Evolutionary conservation across 1,140 invertebrate species (phyloP), one percentile per base, ranked within the genome.

Genomic region (Megalopta genalis): DNA sequence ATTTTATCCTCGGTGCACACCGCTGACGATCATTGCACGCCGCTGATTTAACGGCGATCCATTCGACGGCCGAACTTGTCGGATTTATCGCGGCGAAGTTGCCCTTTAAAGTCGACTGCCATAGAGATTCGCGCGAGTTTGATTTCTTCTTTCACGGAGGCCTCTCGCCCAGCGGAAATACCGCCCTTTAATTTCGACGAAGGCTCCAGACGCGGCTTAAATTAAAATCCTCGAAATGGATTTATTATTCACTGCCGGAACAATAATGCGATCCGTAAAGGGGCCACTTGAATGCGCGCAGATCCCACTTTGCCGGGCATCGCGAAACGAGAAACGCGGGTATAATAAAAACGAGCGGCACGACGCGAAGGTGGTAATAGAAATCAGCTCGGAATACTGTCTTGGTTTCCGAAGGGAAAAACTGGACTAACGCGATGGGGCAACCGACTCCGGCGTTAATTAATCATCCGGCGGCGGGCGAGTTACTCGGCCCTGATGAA

Each of bases 401-500:
- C 54, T 54, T n/a, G 59, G 57, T 12, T 7, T 21, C 10, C 69
- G 66, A 54, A 10, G 32, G 32, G 4, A 32, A 32, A 32, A 32
- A 32, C 32, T 32, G 32, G 32, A 32, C 32, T 32, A 25, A 71
- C 59, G 63, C 10, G 57, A 52, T 39, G 49, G 32, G 21, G n/a
- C 71, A 18, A 46, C 80, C 66, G 85, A 64, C 37, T 63, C 80
- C 77, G 83, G 71, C 80, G 83, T 82, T 86, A 86, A 86, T 86
- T 86, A 86, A 86, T 86, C 83, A 85, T 82, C 16, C 60, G 18
- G 49, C 0, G 63, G 63, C 46, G 49, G 74, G 25, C 66, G 59
- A 82, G 84, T 86, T 82, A 86, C 80, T 87, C 62, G 70, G 81
- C 66, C 77, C 84, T 75, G 81, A 86, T 85, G 78, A 84, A 85